These are phyloP conservation scores for Ophioninae sp. DNA, from an alignment of 2,888 invertebrate genomes.

Conservation along the genomic window DNA sequence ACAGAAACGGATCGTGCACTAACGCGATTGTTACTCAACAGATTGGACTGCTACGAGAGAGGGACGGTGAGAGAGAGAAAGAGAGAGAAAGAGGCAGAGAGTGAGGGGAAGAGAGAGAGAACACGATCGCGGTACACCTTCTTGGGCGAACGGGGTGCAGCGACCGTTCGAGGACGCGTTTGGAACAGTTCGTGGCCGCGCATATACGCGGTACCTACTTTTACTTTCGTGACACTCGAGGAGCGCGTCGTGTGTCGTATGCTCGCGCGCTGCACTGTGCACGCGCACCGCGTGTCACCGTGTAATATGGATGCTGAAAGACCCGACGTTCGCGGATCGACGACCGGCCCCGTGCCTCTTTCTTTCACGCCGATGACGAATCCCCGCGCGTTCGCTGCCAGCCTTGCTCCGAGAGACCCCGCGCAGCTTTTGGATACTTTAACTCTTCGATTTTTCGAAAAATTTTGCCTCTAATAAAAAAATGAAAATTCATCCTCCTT, in stretches of 20 bases:
- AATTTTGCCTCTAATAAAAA: neutral
- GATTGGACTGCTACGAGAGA: constrained; percentile 36
- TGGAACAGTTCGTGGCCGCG: constrained; percentile 71
- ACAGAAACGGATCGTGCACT: constrained; percentile 49
- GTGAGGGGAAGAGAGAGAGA: constrained; percentile 35
- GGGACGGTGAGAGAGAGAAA: constrained; percentile 34
- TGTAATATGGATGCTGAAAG: constrained; percentile 62
- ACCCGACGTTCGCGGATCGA: constrained; percentile 32
- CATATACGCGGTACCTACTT: constrained; percentile 74
- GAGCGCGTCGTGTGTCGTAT: constrained; percentile 30
- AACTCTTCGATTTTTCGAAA: neutral
- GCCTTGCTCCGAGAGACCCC: neutral
- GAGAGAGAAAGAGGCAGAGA: constrained; percentile 35
- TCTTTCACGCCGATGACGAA: constrained; percentile 38
- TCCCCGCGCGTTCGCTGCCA: neutral
- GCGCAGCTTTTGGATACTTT: neutral
- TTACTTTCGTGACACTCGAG: constrained; percentile 74
- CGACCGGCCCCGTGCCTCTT: constrained; percentile 44
- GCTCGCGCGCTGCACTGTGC: constrained; percentile 55
- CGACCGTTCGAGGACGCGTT: constrained; percentile 80
- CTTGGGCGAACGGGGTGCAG: constrained; percentile 73
- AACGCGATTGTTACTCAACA: constrained; percentile 60
- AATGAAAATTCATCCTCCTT: neutral
- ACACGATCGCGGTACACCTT: constrained; percentile 55
- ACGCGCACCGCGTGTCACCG: constrained; percentile 54